Evolutionary conservation across 2,113 vertebrate species (phyloP), one percentile per base, ranked within the genome.

Genomic region (Eulemur macaco): DNA sequence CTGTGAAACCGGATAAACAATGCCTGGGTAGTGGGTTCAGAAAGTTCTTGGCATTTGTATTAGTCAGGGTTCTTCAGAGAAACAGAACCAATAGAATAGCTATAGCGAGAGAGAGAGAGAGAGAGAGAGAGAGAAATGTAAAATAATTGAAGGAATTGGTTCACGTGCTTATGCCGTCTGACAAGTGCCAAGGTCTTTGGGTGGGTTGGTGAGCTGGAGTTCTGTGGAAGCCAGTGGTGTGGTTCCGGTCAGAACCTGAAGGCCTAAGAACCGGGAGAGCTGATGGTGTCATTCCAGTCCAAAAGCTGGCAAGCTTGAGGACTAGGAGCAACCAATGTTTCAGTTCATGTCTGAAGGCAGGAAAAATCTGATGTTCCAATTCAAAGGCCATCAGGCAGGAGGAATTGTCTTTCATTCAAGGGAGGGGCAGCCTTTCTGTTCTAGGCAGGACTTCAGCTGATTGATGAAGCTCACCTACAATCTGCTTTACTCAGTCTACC

Each of bases 251-350:
- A 10, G 37, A 52, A 12, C 39, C 34, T 25, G 27, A 50, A 31
- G 23, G 39, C 6, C 37, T 29, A 82, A 64, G 37, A 73, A 82
- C 13, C 17, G 76, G 42, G 56, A 84, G 31, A 47, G 14, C 23
- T 20, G 25, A 31, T 18, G 1, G 6, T 12, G 1, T 11, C 34
- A 3, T 58, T 56, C 13, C 18, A 27, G 1, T 31, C n/a, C 23
- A 21, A 84, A 60, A 31, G 23, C 25, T 39, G 77, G 13, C n/a
- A 39, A 11, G 6, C 25, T 39, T 31, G n/a, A 34, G 6, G 21
- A 5, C 23, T n/a, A 76, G 27, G 56, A 18, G 42, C 8, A 42
- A 17, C 13, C 31, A 8, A 18, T 8, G 4, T 25, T 21, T 52
- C 18, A 54, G 47, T 25, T 52, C 3, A 3, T 63, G 12, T 42